These are phyloP conservation scores for Tigriopus japonicus DNA, from an alignment of 1,140 invertebrate species.

Conservation along the genomic window DNA sequence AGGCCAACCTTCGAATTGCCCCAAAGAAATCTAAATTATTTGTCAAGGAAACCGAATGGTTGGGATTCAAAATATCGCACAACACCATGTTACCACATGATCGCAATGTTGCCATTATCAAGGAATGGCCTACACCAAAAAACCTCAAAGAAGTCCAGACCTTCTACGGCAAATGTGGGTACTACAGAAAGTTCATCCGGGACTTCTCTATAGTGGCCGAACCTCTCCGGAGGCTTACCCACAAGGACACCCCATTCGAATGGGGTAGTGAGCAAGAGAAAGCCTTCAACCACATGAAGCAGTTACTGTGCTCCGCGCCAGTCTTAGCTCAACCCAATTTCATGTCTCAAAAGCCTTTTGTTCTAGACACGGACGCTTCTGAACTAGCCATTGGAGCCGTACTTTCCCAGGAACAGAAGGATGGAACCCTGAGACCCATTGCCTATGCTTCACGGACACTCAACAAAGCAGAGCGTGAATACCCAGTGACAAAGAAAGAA, in stretches of 20 bases:
- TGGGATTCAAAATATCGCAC: background rate
- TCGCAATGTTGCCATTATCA: background rate
- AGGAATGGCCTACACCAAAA: background rate
- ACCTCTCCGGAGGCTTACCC: background rate
- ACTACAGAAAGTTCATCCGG: background rate
- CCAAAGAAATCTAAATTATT: background rate
- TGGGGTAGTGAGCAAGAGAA: background rate
- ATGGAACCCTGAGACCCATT: background rate
- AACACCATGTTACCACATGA: background rate
- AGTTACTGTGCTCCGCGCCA: background rate
- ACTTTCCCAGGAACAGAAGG: background rate
- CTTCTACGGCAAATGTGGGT: background rate
- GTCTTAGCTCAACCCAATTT: background rate
- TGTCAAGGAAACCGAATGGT: background rate
- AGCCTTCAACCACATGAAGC: background rate
- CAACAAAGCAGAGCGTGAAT: background rate
- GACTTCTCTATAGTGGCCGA: background rate
- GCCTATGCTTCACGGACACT: background rate
- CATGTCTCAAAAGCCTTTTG: background rate
- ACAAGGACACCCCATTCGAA: background rate
- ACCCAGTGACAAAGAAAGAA: background rate
- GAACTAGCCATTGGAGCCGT: constrained; percentile 3
- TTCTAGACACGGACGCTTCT: background rate
- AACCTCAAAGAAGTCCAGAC: constrained; percentile 1
- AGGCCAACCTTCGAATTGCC: background rate